Base-by-base conservation (phyloP, 2,113 vertebrate species). In the Electrona antarctica region DNA sequence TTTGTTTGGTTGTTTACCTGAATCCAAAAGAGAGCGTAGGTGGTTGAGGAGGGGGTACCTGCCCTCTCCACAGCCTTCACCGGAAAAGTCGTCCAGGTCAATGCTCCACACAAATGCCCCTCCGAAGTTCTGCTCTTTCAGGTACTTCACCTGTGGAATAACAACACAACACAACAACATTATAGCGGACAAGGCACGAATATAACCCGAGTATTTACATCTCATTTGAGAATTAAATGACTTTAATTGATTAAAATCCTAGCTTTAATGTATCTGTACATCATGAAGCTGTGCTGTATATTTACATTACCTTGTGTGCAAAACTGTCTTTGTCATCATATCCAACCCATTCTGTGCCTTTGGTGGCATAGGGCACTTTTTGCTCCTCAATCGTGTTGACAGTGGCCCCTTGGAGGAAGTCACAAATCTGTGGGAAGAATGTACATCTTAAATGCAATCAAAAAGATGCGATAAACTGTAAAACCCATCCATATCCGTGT, bases 41-140 rank as follows among this genome's bases (percentile, higher is more conserved):
- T 92, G 77, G 0, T 21, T 83, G 68, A 93, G 92, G 13, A 95
- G 85, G 9, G 93, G 93, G 80, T 93, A 92, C 4, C 48, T 85
- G 50, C 93, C 93, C 72, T 93, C 76, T 65, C 78, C 81, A 61
- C 94, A 95, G 85, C 93, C 95, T 60, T 87, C 76, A 69, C 93
- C 94, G 7, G 49, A 15, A 74, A 95, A 95, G 68, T 95, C 94
- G 86, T 95, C 94, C 48, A 95, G 75, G 71, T 93, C 93, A 67
- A 96, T 83, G 66, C 91, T 62, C 93, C 93, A 96, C 60, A 95
- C 62, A 60, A 95, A 92, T 7, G 92, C 93, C n/a, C 94, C 94
- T 65, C 91, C 93, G 81, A 92, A 94, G 0, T 77, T 79, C 45
- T 92, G 89, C 1, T 89, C 71, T 73, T 93, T 94, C 58, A 95